Percentiles rank a stretch among this genome's conserved stretches.
These are phyloP conservation scores for Ormyrus thymus DNA, from an alignment of 2,888 invertebrate genomes.

Conservation along the genomic window DNA sequence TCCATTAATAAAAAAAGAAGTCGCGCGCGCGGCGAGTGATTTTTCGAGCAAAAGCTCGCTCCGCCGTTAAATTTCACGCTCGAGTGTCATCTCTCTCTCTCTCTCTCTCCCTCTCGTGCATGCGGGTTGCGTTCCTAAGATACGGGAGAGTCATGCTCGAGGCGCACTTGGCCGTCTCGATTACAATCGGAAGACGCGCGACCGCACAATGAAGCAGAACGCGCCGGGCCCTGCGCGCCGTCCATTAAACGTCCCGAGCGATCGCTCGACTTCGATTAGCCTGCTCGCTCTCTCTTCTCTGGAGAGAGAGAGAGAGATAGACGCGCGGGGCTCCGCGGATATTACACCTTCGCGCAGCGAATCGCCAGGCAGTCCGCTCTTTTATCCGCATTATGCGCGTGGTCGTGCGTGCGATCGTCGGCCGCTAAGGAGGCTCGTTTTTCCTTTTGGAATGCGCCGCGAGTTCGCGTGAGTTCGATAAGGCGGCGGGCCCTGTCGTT, in stretches of 20 bases:
- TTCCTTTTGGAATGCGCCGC: neutral
- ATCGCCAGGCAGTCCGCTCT: constrained; percentile 1
- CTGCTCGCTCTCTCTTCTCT: neutral
- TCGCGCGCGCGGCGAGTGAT: constrained; percentile 3
- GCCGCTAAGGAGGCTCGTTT: neutral
- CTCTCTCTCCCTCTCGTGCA: constrained; percentile 6
- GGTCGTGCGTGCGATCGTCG: constrained; percentile 7
- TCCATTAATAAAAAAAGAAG: constrained; percentile 29
- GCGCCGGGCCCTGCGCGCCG: constrained; percentile 17
- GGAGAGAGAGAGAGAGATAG: constrained; percentile 1
- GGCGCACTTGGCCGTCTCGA: constrained; percentile 38
- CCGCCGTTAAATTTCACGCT: constrained; percentile 48
- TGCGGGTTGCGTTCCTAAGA: constrained; percentile 17
- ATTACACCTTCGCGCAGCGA: constrained; percentile 30
- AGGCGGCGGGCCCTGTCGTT: neutral
- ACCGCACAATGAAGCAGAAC: constrained; percentile 27
- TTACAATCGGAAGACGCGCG: constrained; percentile 41
- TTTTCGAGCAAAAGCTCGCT: neutral
- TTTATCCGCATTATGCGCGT: constrained; percentile 30
- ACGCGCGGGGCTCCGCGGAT: constrained; percentile 13
- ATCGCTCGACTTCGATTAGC: constrained; percentile 47
- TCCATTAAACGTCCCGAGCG: constrained; percentile 36
- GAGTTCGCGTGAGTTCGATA: neutral
- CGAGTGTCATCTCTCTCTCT: constrained; percentile 34
- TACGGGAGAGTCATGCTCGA: constrained; percentile 7